Evolutionary conservation across 2,113 vertebrate species (phyloP), one percentile per base, ranked within the genome.

Genomic region (Tonatia bakeri): DNA sequence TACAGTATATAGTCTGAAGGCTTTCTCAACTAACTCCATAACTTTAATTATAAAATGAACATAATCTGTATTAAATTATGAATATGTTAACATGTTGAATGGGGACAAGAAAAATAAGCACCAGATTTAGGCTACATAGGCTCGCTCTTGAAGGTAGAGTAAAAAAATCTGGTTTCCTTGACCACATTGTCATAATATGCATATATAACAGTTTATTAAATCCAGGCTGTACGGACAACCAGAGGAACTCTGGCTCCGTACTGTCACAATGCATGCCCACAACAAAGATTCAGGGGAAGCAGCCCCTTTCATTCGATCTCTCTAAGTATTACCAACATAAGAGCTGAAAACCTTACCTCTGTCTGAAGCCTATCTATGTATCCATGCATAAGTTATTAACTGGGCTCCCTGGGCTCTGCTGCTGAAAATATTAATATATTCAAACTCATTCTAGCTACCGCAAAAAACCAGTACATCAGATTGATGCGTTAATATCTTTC

Each of bases 201-300:
- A 99, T 98, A 99, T 98, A 99, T 99, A 98, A 98, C 96, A 97
- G 98, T 98, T 99, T 99, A 99, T 99, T 99, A 99, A 99, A 99
- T 99, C 99, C 99, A 99, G 99, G 99, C 99, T 98, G 97, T 97
- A 98, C 95, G 99, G 99, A 99, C 99, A 98, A 98, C 98, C 97
- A 98, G 98, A 98, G 98, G 98, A 99, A 98, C 98, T 98, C 98
- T 99, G 98, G 98, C 98, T 99, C 99, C 99, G 99, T 97, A 98
- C 98, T 98, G 98, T 98, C 99, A 99, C 98, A 99, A 98, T 98
- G 98, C 98, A 98, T 98, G 98, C 99, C 99, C 99, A 99, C 99
- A 99, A 99, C 99, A 99, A 99, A 99, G 99, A 97, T 97, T 96
- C 97, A 65, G 98, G 97, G 98, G 99, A 99, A 99, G 98, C 98